These are phyloP conservation scores for Fringilla coelebs DNA, from an alignment of 2,797 vertebrate species.

Conservation along the genomic window DNA sequence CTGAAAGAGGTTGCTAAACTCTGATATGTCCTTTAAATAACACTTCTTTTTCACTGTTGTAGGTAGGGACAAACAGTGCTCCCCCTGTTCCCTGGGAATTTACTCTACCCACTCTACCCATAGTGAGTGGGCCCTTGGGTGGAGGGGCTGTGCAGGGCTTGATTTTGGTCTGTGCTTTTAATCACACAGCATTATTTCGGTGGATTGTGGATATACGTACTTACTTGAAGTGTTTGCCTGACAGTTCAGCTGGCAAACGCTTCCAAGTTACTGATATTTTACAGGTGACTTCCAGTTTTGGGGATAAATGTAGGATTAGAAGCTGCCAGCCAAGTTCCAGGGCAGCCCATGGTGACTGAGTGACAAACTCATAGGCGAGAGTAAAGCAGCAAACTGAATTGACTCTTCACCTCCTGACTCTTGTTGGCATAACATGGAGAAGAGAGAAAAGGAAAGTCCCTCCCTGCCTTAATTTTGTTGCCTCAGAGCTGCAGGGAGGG, in stretches of 20 bases:
- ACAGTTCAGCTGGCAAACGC: not conserved
- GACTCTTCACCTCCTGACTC: not conserved
- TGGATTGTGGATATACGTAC: not conserved
- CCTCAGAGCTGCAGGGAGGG: not conserved
- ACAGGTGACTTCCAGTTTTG: not conserved
- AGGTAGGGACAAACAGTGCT: not conserved
- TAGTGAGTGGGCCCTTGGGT: not conserved
- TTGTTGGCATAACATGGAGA: not conserved
- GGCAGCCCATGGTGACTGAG: not conserved
- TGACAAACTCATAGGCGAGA: not conserved
- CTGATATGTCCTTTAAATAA: not conserved
- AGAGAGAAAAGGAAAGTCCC: not conserved
- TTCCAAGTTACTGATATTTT: not conserved
- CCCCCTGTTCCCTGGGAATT: not conserved
- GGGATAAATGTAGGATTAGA: not conserved
- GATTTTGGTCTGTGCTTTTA: not conserved
- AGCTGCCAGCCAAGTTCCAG: not conserved
- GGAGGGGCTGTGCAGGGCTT: not conserved
- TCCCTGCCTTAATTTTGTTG: not conserved
- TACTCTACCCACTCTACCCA: not conserved
- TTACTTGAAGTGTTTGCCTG: not conserved
- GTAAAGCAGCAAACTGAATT: not conserved
- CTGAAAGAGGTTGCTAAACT: not conserved
- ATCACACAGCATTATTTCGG: not conserved
- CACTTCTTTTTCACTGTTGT: not conserved